Evolutionary conservation across 2,888 invertebrate species (phyloP).

Genomic region (Aspidiotus rigidus): DNA sequence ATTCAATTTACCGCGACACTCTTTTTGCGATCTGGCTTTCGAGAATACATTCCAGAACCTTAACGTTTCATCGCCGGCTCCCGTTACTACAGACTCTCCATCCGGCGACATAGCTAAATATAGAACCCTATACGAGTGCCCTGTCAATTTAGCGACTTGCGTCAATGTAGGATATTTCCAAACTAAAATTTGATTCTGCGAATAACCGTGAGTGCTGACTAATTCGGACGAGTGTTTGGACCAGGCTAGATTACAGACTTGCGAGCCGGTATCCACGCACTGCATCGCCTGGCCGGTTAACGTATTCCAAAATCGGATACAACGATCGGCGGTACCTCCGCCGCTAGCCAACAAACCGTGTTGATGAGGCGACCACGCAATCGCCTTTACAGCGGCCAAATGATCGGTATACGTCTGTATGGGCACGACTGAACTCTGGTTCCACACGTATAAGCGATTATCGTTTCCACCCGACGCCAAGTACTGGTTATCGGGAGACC

Average conservation of each 20-base stretch:
- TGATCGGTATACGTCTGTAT: constrained; percentile 95
- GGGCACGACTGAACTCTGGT: constrained; percentile 73
- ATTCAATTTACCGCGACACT: constrained; percentile 35
- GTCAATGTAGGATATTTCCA: constrained; percentile 98
- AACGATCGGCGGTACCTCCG: constrained; percentile 98
- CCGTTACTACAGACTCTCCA: constrained; percentile 97
- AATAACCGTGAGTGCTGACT: constrained; percentile 93
- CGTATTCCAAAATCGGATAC: constrained; percentile 97
- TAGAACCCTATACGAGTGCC: constrained; percentile 90
- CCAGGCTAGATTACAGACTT: constrained; percentile 96
- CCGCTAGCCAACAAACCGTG: constrained; percentile 92
- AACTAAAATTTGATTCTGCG: constrained; percentile 95
- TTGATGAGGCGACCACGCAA: constrained; percentile 98
- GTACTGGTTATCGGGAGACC: constrained; percentile 96
- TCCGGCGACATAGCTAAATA: constrained; percentile 95
- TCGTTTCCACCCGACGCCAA: constrained; percentile 98
- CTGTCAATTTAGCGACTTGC: constrained; percentile 84
- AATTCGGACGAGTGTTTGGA: constrained; percentile 96
- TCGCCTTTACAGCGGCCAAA: constrained; percentile 94
- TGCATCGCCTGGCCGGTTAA: constrained; percentile 96
- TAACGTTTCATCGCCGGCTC: constrained; percentile 95
- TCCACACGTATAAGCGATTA: constrained; percentile 89
- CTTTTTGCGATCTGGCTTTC: constrained; percentile 48
- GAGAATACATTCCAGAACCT: constrained; percentile 99
- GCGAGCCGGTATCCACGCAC: constrained; percentile 84